Evolutionary conservation across 2,797 vertebrate genomes (phyloP), one percentile per base, ranked within the genome.

Genomic region (Chelon labrosus): DNA sequence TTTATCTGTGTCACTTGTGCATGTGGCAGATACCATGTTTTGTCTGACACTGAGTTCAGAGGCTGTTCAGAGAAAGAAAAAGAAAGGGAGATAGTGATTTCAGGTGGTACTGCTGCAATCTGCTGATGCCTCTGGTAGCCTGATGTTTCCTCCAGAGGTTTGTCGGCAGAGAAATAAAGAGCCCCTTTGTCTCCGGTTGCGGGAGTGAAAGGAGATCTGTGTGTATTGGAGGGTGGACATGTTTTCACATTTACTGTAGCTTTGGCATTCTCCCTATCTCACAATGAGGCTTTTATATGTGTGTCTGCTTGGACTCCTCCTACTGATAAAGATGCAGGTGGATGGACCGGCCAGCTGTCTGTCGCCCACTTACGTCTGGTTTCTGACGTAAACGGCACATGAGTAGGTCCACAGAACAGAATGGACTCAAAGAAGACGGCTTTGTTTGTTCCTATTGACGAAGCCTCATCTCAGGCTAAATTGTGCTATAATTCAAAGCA

Each of bases 201-300:
- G 68, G 69, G 61, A 77, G 64, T 77, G 86, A 88, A 93, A 92
- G 79, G 20, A 10, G 73, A 91, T 89, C 89, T 14, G 10, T 83
- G 87, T 54, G 68, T 91, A 66, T 79, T 74, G 63, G 77, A 85
- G 75, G 73, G 61, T 72, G 84, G 85, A 85, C 71, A 57, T 91
- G 85, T 92, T 91, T 91, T 89, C 83, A 64, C 82, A 60, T 90
- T 91, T 88, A 79, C 79, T 81, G 62, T 65, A 75, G 85, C 79
- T 78, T 22, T 60, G 71, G 74, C 83, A 76, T 88, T 83, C 80
- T 88, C 71, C 73, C 46, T 62, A 50, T 83, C 76, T 80, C 84
- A 93, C 93, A 93, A 92, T 87, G 88, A 86, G 63, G 42, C 83
- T 82, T 80, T 93, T 93, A 91, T 93, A 80, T 73, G 51, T 27